Base-by-base conservation (phyloP, 2,797 vertebrate genomes). In the Enteromius unitaeniatus region DNA sequence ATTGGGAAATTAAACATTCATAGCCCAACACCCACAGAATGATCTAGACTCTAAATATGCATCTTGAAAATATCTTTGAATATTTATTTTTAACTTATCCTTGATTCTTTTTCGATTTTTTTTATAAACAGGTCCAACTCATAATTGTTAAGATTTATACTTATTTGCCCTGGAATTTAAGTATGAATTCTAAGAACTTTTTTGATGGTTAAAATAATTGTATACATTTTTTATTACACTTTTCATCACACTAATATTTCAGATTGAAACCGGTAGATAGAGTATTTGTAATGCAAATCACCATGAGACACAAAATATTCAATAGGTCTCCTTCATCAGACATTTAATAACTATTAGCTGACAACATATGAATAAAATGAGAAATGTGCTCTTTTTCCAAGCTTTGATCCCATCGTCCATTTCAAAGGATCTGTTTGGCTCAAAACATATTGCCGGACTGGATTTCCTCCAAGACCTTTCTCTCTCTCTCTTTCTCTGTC, bases 361-460 rank as follows among this genome's bases (percentile, higher is more conserved):
- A 78, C 28, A 62, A 1, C 45, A 28, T 64, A 42, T 79, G 58
- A 69, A 80, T 84, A 76, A 49, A 76, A 77, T 55, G 15, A 80
- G 5, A 45, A 72, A 76, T 86, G 14, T 79, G 79, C 47, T 83
- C 1, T 51, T 62, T 62, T 86, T 64, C 65, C n/a, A 13, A 64
- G 74, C 34, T 79, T 79, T 88, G 49, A 82, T 84, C 75, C 60
- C 28, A 40, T 53, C 4, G 6, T 58, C 65, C 14, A 34, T 77
- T 80, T 84, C 76, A 72, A 80, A 81, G 83, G 77, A 85, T 86
- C 80, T 85, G 83, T 77, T 83, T 83, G 77, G 14, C 69, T 31
- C 69, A 40, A 64, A 82, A 31, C 26, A 53, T 80, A 85, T 55
- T 78, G 80, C 72, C 58, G n/a, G 53, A 64, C n/a, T 84, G 67